These are phyloP conservation scores for Mercenaria mercenaria DNA, from an alignment of 1,140 invertebrate genomes.

Conservation along the genomic window DNA sequence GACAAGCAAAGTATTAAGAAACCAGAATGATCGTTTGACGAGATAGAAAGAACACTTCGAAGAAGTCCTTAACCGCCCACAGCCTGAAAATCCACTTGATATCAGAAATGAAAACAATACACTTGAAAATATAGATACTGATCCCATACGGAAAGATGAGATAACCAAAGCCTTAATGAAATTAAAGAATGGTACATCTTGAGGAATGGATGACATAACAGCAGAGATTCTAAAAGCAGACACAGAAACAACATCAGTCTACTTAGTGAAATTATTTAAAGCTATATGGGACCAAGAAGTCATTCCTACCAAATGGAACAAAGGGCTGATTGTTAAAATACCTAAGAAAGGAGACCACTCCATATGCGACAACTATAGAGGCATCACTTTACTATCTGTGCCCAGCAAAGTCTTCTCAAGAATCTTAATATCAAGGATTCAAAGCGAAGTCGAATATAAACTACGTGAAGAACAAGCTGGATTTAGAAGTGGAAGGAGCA, in stretches of 20 bases:
- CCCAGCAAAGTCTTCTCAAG: conserved; percentile 6
- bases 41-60: conserved; percentile 1
- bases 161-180: conserved; percentile 11
- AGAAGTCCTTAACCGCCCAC: neutral
- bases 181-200: conserved; percentile 31
- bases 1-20: neutral
- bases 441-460: neutral
- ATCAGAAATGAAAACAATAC: neutral
- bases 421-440: conserved; percentile 6
- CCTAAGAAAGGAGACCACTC: conserved; percentile 58
- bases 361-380: conserved; percentile 43
- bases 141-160: neutral
- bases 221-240: conserved; percentile 30
- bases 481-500: conserved; percentile 51
- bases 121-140: neutral
- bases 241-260: too few relatives aligned
- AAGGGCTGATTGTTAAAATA: conserved; percentile 33
- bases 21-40: too few relatives aligned
- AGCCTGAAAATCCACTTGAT: too few relatives aligned
- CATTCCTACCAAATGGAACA: conserved; percentile 44
- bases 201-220: neutral
- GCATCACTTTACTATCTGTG: conserved; percentile 32
- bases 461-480: conserved; percentile 51
- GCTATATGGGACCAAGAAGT: too few relatives aligned
- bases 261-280: too few relatives aligned